phyloP scores from a whole-genome alignment of 2,113 vertebrate genomes.

The Plecturocebus donacophilus region DNA sequence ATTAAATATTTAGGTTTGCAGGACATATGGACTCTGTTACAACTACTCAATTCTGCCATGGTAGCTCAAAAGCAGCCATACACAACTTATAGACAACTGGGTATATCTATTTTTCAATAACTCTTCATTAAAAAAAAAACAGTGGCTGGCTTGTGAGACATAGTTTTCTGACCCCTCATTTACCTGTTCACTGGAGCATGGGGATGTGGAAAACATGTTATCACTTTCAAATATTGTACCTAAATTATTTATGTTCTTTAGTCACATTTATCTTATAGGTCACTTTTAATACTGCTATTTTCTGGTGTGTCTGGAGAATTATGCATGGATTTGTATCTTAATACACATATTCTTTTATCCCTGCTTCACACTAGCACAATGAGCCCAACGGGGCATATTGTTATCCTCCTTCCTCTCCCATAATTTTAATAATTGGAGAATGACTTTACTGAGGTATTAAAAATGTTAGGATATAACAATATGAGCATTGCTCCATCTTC shows the following conservation, averaged over 20 bases:
- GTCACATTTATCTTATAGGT: slow-evolving; percentile 13
- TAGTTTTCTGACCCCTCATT: background rate
- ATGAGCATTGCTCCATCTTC: background rate
- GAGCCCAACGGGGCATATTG: background rate
- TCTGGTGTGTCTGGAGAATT: background rate
- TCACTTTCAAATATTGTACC: background rate
- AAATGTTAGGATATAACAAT: background rate
- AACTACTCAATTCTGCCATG: background rate
- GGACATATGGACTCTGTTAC: background rate
- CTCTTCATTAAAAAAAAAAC: background rate
- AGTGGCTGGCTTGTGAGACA: background rate
- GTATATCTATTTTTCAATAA: background rate
- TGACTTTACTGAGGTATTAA: background rate
- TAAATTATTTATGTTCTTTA: background rate
- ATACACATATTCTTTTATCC: background rate
- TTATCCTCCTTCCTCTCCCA: background rate
- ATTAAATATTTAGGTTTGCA: background rate
- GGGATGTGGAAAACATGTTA: background rate
- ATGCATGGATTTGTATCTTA: background rate
- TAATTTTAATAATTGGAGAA: slow-evolving; percentile 4
- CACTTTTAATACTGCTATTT: background rate
- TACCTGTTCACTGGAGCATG: background rate
- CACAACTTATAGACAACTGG: background rate
- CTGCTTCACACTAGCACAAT: background rate
- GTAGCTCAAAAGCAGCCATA: background rate